These are phyloP conservation scores for Glossophaga mutica DNA, from an alignment of 2,797 vertebrate species.

Conservation along the genomic window DNA sequence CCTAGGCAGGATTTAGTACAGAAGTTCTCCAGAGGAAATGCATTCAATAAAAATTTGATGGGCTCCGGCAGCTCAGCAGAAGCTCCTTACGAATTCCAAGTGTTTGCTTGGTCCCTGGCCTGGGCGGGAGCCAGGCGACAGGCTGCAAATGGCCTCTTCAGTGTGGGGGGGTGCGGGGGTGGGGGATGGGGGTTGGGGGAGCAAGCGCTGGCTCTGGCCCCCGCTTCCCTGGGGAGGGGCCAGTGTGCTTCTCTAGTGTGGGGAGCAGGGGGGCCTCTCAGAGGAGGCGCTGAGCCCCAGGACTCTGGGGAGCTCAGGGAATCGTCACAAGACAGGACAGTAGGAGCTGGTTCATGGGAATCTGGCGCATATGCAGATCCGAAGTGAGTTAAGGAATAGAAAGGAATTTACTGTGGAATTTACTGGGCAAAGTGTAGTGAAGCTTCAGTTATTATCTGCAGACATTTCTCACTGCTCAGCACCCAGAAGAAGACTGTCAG, in stretches of 20 bases:
- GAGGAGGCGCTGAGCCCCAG: not conserved
- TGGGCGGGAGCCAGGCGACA: conserved; percentile 64
- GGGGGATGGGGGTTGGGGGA: conserved; percentile 7
- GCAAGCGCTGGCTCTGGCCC: not conserved
- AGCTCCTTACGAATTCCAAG: conserved; percentile 82
- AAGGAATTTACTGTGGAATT: conserved; percentile 37
- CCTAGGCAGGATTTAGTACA: conserved; percentile 82
- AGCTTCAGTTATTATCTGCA: conserved; percentile 62
- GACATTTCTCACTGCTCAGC: not conserved
- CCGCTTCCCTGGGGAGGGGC: not conserved
- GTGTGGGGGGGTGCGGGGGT: not conserved
- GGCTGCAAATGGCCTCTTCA: conserved; percentile 73
- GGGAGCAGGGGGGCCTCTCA: fast-evolving
- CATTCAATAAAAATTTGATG: conserved; percentile 84
- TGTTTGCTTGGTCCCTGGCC: conserved; percentile 75
- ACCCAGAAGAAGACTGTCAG: not conserved
- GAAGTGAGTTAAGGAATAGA: conserved; percentile 51
- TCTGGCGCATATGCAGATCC: not conserved
- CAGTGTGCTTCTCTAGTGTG: fast-evolving
- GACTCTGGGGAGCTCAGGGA: fast-evolving
- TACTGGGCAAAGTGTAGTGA: conserved; percentile 17
- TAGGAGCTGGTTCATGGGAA: not conserved
- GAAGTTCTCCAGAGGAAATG: conserved; percentile 82
- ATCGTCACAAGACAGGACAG: fast-evolving
- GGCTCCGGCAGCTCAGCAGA: conserved; percentile 81